These are phyloP conservation scores for Microplitis manilae DNA, from an alignment of 2,888 invertebrate genomes.

Conservation along the genomic window DNA sequence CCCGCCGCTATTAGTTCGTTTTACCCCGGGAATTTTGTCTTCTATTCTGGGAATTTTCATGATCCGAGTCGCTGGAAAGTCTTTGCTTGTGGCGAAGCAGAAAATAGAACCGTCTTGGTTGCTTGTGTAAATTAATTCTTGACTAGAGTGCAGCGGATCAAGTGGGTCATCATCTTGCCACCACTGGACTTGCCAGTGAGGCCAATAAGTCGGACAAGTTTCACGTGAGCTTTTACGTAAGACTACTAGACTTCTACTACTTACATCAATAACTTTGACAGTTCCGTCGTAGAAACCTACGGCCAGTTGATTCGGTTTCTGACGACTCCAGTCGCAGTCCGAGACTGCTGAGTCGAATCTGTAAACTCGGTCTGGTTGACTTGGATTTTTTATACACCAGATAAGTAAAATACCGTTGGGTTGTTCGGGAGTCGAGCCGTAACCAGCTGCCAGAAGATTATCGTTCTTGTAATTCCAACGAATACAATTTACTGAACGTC, in stretches of 20 bases:
- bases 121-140: constrained; percentile 62
- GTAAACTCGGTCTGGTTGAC: constrained; percentile 82
- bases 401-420: constrained; percentile 76
- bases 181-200: constrained; percentile 81
- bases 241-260: constrained; percentile 73
- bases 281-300: constrained; percentile 84
- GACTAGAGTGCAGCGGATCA: constrained; percentile 26
- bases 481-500: constrained; percentile 77
- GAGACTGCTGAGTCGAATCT: constrained; percentile 78
- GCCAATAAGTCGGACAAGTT: constrained; percentile 78
- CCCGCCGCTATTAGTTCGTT: constrained; percentile 67
- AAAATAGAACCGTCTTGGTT: constrained; percentile 64
- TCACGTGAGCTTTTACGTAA: constrained; percentile 74
- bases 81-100: constrained; percentile 60
- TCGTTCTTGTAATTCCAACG: constrained; percentile 80
- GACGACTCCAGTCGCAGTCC: constrained; percentile 79
- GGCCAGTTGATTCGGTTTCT: constrained; percentile 81
- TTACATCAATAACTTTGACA: constrained; percentile 81
- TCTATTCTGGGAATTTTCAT: constrained; percentile 80
- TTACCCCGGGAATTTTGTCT: constrained; percentile 76
- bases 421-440: constrained; percentile 72
- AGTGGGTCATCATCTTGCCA: constrained; percentile 66
- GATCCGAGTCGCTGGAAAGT: constrained; percentile 77
- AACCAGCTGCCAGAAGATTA: constrained; percentile 83
- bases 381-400: constrained; percentile 85